Conservation (phyloP, 2,113 vertebrate genomes). For the Arizona elegans region DNA sequence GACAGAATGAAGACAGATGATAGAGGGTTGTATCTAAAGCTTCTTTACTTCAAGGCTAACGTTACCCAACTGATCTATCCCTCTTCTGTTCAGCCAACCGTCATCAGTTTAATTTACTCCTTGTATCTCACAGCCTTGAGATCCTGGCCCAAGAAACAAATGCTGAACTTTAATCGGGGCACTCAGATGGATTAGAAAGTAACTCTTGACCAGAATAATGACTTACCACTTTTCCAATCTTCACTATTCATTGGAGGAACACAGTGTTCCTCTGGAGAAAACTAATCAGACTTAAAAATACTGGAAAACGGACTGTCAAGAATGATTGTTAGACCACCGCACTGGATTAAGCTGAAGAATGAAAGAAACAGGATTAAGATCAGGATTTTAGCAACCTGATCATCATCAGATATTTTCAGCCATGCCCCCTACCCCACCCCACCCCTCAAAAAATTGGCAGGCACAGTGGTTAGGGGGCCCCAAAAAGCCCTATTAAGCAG, state of each 20-base stretch:
- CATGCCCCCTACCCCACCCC: not conserved
- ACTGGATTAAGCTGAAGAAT: not conserved
- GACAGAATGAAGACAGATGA: slow-evolving; percentile 72
- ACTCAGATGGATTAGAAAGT: rapidly evolving
- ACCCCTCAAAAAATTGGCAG: not conserved
- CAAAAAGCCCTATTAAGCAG: too few species aligned
- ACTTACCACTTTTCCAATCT: not conserved
- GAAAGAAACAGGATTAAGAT: not conserved
- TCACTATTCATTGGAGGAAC: not conserved
- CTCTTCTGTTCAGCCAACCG: slow-evolving; percentile 33
- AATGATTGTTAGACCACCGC: not conserved
- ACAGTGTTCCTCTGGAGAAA: not conserved
- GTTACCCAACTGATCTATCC: slow-evolving; percentile 44
- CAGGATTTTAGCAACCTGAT: not conserved
- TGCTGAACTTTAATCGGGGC: not conserved
- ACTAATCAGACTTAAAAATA: not conserved
- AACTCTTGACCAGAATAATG: rapidly evolving
- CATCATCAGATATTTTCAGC: not conserved
- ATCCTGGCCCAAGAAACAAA: rapidly evolving
- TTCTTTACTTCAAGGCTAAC: slow-evolving; percentile 56
- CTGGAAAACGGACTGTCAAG: not conserved
- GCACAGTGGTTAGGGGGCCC: not conserved
- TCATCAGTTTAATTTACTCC: slow-evolving; percentile 42
- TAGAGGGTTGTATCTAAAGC: slow-evolving; percentile 58
- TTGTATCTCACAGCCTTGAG: slow-evolving; percentile 22